Evolutionary conservation across 2,797 vertebrate genomes (phyloP), one percentile per base, ranked within the genome.

Genomic region (Sardinella longiceps): DNA sequence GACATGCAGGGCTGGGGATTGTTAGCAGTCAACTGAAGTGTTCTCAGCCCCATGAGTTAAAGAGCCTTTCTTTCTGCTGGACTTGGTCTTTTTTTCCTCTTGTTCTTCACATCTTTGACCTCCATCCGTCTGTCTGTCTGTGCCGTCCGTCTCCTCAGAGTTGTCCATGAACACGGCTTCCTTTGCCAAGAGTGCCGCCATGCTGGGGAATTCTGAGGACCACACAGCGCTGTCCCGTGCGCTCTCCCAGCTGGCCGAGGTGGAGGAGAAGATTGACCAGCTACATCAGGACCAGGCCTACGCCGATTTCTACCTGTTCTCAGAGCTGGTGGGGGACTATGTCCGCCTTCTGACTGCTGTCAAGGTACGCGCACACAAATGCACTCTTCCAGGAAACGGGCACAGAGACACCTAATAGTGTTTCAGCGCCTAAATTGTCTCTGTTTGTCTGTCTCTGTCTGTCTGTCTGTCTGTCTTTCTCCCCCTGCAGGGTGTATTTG

Each of bases 141-240:
- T 5, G 84, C 15, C n/a, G n/a, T 74, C 89, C n/a, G n/a, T 45
- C 87, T 50, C 93, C 92, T 80, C 93, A 99, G 98, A 99, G 92
- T 95, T 99, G 90, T 99, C 98, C 0, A 91, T 95, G 56, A 98
- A 98, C 94, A 98, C 97, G 4, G 97, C 97, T 58, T 96, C 97
- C 86, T 99, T 99, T 88, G 97, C 98, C 86, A 98, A 98, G 94
- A 99, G 98, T 84, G 96, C 97, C n/a, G 98, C 98, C 88, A 99
- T 99, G 98, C 92, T 99, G 93, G 98, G 98, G 60, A 99, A 98
- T 93, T 98, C 98, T 0, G 98, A 99, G 94, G 98, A 99, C 90
- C 98, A 99, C 91, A 99, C 98, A 50, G 98, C 98, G 51, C 93
- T 99, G 66, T 99, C 98, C 5, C 94, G 98, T 82, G 98, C 98